Conservation (phyloP, 2,113 vertebrate genomes). For the Plectropomus leopardus region DNA sequence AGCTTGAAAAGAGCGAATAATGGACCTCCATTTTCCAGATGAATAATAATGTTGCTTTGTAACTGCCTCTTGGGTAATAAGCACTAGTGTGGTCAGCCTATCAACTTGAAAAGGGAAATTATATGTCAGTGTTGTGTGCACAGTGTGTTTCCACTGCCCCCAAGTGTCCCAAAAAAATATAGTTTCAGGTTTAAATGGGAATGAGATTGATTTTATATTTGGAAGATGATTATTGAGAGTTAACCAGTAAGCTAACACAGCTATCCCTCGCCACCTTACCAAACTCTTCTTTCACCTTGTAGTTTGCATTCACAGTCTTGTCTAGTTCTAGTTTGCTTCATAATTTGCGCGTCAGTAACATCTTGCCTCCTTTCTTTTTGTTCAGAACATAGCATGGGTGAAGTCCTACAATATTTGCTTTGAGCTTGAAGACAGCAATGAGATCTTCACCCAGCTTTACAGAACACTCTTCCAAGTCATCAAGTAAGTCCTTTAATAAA, state of each 20-base stretch:
- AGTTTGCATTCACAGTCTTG: no score
- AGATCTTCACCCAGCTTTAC: constrained; percentile 99
- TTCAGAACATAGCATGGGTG: constrained; percentile 98
- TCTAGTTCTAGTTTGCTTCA: no score
- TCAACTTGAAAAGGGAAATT: background rate
- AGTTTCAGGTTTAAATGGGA: background rate
- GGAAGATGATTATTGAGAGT: background rate
- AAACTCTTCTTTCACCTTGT: background rate
- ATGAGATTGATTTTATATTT: background rate
- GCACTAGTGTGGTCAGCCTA: background rate
- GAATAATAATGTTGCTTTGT: background rate
- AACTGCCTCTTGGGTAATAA: background rate
- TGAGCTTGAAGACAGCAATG: constrained; percentile 98
- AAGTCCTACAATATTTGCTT: constrained; percentile 99
- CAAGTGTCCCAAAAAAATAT: background rate
- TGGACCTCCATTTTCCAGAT: background rate
- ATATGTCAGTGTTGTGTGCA: background rate
- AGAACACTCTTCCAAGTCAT: constrained; percentile 98
- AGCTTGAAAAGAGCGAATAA: background rate
- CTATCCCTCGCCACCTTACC: background rate
- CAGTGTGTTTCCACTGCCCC: background rate
- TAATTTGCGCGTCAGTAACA: constrained; percentile 1
- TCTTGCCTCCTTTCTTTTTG: constrained; percentile 22
- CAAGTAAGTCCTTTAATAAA: constrained; percentile 90
- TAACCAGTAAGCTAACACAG: background rate